Evolutionary conservation across 1,140 invertebrate genomes (phyloP).

Genomic region (Ceratitis capitata): DNA sequence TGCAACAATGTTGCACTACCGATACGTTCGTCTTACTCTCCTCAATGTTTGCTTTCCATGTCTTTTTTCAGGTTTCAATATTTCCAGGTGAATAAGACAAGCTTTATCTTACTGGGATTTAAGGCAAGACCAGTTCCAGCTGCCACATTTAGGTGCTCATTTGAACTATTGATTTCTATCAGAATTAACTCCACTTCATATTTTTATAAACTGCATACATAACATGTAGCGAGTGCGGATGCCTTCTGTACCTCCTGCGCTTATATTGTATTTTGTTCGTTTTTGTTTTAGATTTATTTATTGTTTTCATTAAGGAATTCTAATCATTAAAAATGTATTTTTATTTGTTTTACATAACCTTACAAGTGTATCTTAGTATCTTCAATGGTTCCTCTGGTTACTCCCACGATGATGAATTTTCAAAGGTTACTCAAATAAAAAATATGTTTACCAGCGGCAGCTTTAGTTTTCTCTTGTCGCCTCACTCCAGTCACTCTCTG

Average conservation of each 20-base stretch:
- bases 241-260: neutral
- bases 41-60: too few species aligned
- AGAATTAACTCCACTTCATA: too few species aligned
- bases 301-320: neutral
- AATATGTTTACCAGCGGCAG: neutral
- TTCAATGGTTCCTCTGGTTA: neutral
- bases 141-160: too few species aligned
- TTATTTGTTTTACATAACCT: slow-evolving; percentile 25
- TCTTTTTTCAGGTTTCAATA: too few species aligned
- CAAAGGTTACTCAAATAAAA: neutral
- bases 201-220: too few species aligned
- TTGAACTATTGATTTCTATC: too few species aligned
- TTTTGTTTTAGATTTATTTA: neutral
- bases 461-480: neutral
- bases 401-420: neutral
- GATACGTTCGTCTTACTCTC: too few species aligned
- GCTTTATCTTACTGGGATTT: too few species aligned
- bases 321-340: slow-evolving; percentile 13
- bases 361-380: neutral
- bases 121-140: too few species aligned
- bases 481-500: too few species aligned
- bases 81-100: too few species aligned
- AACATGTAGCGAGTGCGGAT: neutral
- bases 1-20: too few species aligned
- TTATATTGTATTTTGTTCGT: neutral